Evolutionary conservation across 2,888 invertebrate species (phyloP), one percentile per base, ranked within the genome.

Genomic region (Eumerus sabulonum): DNA sequence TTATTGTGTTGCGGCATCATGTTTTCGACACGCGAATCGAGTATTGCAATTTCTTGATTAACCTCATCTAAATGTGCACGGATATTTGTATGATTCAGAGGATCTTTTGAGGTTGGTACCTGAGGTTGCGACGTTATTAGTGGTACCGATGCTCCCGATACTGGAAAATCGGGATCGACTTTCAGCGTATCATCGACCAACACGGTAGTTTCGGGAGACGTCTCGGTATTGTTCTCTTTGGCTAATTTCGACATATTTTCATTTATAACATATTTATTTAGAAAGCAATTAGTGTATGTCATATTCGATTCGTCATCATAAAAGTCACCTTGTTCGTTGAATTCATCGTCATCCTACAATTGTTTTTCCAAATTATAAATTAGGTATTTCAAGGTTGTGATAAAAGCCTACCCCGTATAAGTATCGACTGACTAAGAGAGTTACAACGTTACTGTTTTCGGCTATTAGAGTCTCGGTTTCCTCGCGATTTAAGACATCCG

Each of bases 381-480:
- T 2, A 27, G 2, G 7, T 27, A 27, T 27, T 27, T 7, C 27
- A 27, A 27, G 27, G 2, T 7, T 27, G 7, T 27, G 7, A 27
- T 9, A 50, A 19, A 51, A 54, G 84, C 86, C 86, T 87, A 91
- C 92, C 86, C 90, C 90, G 84, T 90, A 91, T 74, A 91, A 87
- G 82, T 92, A 91, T 72, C 92, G 90, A 84, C 92, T 92, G 82
- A 92, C 91, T 54, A 92, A 88, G 51, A 92, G 88, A 11, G 91
- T 92, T 16, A 92, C 91, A 13, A 91, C 90, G 83, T 89, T 90
- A 79, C 89, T 90, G 82, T 91, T 91, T 84, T 91, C 90, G n/a
- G 91, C 90, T 82, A 92, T 92, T 27, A 92, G 88, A n/a, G 89
- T 89, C 86, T 92, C 92, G 0, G 92, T 92, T 84, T 92, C 92